A percentile compares a stretch with the other conserved stretches of the same genome.
Conservation (phyloP, 2,797 vertebrate genomes). For the Apogon talboti region DNA sequence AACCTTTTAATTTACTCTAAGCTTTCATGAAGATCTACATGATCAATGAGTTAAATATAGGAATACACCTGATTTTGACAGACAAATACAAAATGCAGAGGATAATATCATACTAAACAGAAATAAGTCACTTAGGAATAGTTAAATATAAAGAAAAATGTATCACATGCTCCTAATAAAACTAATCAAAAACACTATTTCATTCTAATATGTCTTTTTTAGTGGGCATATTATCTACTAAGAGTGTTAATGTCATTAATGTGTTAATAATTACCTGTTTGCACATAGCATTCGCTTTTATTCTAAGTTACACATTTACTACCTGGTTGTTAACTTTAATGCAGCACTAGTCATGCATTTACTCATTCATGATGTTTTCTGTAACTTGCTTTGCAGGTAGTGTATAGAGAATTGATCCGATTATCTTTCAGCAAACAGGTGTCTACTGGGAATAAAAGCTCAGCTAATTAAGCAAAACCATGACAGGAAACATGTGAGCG, state of each 20-base stretch:
- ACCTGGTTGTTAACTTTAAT: not conserved
- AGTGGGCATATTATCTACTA: not conserved
- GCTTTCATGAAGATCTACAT: too few relatives aligned
- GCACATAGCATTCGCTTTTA: not conserved
- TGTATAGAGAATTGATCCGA: not conserved
- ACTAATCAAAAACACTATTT: too few relatives aligned
- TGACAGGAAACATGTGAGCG: not conserved
- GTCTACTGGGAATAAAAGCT: not conserved
- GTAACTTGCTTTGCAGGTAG: not conserved
- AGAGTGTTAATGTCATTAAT: not conserved
- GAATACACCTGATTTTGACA: too few relatives aligned
- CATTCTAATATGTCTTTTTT: too few relatives aligned
- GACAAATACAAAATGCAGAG: too few relatives aligned
- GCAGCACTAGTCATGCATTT: not conserved
- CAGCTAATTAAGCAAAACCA: not conserved
- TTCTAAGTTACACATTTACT: not conserved
- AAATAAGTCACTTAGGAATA: too few relatives aligned
- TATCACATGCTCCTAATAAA: too few relatives aligned
- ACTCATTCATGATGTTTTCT: not conserved
- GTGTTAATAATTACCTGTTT: not conserved
- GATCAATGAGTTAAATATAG: too few relatives aligned
- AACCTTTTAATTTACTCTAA: too few relatives aligned
- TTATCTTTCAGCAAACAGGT: not conserved
- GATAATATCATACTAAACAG: too few relatives aligned
- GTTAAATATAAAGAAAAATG: too few relatives aligned